These are phyloP conservation scores for Rhamnusium bicolor DNA, from an alignment of 2,888 invertebrate species.

Conservation along the genomic window DNA sequence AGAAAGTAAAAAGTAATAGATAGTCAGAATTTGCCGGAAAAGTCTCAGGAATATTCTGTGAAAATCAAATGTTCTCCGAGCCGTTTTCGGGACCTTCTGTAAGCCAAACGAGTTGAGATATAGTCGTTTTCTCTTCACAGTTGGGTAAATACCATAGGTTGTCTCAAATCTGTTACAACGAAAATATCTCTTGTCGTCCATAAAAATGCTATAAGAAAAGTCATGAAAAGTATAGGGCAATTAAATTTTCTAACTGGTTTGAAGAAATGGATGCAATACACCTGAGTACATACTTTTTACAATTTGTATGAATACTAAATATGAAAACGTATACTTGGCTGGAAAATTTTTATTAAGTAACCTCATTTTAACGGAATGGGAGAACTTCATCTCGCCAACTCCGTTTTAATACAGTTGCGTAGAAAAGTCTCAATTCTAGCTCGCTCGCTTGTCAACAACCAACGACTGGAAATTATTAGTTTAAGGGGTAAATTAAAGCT, in stretches of 20 bases:
- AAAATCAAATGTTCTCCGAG: too few species aligned
- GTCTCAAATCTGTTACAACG: too few species aligned
- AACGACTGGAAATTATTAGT: constrained; percentile 44
- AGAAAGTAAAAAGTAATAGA: too few species aligned
- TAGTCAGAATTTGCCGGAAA: too few species aligned
- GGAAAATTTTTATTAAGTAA: constrained; percentile 6
- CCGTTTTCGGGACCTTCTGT: too few species aligned
- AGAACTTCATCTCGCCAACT: background rate
- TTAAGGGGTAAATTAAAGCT: constrained; percentile 43
- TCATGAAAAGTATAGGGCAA: background rate
- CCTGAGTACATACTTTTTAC: background rate
- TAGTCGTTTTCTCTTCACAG: too few species aligned
- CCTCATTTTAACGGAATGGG: background rate
- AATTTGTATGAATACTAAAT: background rate
- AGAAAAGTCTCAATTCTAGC: constrained; percentile 25
- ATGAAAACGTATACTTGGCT: background rate
- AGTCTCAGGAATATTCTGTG: too few species aligned
- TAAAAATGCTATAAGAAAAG: too few species aligned
- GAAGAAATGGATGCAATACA: background rate
- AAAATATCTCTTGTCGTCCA: too few species aligned
- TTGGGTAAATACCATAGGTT: too few species aligned
- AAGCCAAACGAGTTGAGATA: too few species aligned
- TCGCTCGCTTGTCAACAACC: constrained; percentile 34
- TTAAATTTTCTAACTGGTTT: background rate
- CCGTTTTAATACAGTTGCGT: constrained; percentile 13